Base-by-base conservation (phyloP, 2,888 invertebrate genomes). In the Onchidella celtica region DNA sequence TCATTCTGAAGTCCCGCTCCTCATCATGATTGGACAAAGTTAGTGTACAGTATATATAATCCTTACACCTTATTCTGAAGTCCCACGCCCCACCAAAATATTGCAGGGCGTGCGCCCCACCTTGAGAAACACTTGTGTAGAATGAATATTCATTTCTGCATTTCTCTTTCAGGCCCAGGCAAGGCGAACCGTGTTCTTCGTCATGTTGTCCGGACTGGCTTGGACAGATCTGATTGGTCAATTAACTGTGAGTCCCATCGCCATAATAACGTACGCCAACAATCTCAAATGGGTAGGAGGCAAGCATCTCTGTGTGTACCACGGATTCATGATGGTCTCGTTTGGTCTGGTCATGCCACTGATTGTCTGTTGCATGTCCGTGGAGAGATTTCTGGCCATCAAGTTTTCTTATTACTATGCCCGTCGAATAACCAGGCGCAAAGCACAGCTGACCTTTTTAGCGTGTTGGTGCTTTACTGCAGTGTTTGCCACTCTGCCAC, bases 191-290 rank as follows among this genome's bases (percentile, higher is more conserved):
- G 70, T 81, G 0, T 84, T 81, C 63, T 84, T 84, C 61, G 75
- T 81, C 2, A 75, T 84, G 66, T 59, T 84, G 34, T 40, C 82
- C n/a, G 84, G 90, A 27, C 86, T 93, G 32, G 93, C 92, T 9
- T 91, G 91, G 88, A 92, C 92, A 1, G 93, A 93, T 86, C 87
- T 93, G n/a, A 85, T 92, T 59, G 92, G 93, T 14, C 92, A 92
- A 70, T 66, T 93, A 21, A 80, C 91, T 40, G 92, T 92, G 17
- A 89, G 92, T 2, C 89, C 90, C 9, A 87, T 92, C 11, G 88
- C 91, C 57, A 88, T 91, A 17, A 84, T 89, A 24, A 87, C 87
- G 27, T 93, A 93, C 85, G 88, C 89, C 6, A 89, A 90, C 76
- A 88, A 91, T 74, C 84, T 92, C 3, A 76, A 86, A 66, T 93